Base-by-base conservation (phyloP, 2,113 vertebrate species). In the Diadophis punctatus region DNA sequence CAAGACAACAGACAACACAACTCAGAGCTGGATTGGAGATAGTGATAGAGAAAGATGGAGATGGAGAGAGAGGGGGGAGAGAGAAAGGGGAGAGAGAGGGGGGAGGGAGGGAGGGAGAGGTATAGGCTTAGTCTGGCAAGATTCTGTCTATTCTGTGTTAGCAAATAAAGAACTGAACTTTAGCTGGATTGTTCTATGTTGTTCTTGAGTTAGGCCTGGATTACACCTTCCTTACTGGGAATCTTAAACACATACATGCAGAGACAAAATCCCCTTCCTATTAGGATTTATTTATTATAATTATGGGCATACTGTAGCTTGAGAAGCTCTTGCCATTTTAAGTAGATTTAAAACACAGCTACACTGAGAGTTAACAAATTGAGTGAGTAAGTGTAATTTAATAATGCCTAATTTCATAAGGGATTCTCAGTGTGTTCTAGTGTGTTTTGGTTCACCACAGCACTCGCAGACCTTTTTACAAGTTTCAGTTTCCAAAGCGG, bases 71-170 rank as follows among this genome's bases (percentile, higher is more conserved):
- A 23, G 22, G 48, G 4, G 48, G 0, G 48, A 7, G 51, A 53
- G 14, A 53, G 2, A 53, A 14, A 53, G 52, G n/a, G 16, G 2
- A 16, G 52, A 16, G 52, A 53, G 52, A 53, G 12, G 16, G 14
- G 11, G 3, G 1, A 2, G 14, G 16, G 0, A 5, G 18, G 5
- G 20, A 4, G 8, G 2, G 56, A 0, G 8, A 27, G 8, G 25
- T 27, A 27, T 11, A 60, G 58, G 25, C 58, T 58, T 58, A 60
- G 8, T 60, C 25, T 60, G 25, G 58, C 58, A 60, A 60, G 58
- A 60, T 27, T 60, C 58, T 10, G 9, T 11, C 58, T 60, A 60
- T 60, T 27, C 1, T 60, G 56, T 27, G 3, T 60, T 60, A 27
- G 23, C 58, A 27, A 60, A 60, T 27, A 60, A 60, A 60, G 58